phyloP scores from a whole-genome alignment of 2,797 vertebrate species.

The Luscinia megarhynchos region DNA sequence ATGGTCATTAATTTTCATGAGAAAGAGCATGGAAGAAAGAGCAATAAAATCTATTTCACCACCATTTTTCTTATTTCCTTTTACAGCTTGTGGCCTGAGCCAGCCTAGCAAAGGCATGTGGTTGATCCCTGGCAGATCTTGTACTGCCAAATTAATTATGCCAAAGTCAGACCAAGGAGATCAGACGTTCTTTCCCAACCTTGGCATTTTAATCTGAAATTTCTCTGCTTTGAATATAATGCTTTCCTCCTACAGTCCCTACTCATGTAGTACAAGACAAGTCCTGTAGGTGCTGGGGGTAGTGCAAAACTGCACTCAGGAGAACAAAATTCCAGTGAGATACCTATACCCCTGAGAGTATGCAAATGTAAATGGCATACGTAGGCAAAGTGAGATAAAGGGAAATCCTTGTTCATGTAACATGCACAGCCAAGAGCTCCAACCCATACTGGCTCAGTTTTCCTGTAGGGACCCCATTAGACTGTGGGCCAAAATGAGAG shows the following conservation, averaged over 20 bases:
- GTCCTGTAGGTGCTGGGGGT: neutral
- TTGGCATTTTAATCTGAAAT: neutral
- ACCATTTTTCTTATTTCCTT: neutral
- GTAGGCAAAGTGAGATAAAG: neutral
- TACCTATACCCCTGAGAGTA: neutral
- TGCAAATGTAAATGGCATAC: neutral
- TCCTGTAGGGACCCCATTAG: neutral
- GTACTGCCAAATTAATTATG: rapidly evolving
- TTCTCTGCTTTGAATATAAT: neutral
- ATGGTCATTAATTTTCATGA: slow-evolving; percentile 12
- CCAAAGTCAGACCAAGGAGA: neutral
- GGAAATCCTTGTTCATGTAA: neutral
- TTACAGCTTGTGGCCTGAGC: neutral
- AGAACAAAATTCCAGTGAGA: neutral
- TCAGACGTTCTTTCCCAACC: neutral
- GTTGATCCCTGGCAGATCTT: neutral
- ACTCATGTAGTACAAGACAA: neutral
- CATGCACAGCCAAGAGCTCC: neutral
- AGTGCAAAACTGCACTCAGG: neutral
- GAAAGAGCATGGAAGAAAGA: neutral
- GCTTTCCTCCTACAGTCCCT: neutral
- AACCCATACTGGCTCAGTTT: neutral
- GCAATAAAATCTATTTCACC: neutral
- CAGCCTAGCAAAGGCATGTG: neutral
- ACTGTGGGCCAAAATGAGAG: neutral